Evolutionary conservation across 64 coral and sea anemone species (phyloP), one percentile per base, ranked within the genome.

Genomic region (Pocillopora damicornis): DNA sequence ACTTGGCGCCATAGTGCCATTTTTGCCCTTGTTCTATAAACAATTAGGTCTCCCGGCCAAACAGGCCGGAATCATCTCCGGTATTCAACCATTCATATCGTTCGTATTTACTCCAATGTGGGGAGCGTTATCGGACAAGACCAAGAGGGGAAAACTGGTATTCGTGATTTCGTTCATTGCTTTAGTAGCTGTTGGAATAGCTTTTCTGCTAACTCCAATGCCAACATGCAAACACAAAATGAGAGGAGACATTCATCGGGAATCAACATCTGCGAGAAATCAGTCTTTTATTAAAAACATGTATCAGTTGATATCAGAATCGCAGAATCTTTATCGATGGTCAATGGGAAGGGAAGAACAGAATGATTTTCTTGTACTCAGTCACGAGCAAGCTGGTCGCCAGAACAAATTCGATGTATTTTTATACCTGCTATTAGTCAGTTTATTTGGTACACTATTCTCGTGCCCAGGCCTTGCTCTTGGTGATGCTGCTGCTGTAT

Each of bases 11-110:
- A 22, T 89, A 26, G 60, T 93, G 1, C 92, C 92, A 5, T 93
- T 78, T 89, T 61, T 89, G 14, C 87, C 92, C 23, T 76, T 93
- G 25, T 93, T 89, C 35, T 93, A 89, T 15, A 93, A 88, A 42
- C 87, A 89, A 61, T 63, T 93, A 20, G 87, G 92, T 35, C 56
- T 93, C 67, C 59, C 87, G 9, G 77, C 92, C 1, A 79, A 22
- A 25, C 81, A 93, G 66, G 88, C 82, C 57, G 92, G 92, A 13
- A 61, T 93, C 60, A 89, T 93, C 37, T 84, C 87, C 38, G 92
- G 92, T 30, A 37, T 89, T 59, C 79, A 88, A 58, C 92, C 92
- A 15, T 89, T 93, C 79, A 82, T 93, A 68, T 88, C 87, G 26
- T 93, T 88, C 38, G 37, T 89, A 76, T 83, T 83, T 71, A 86